Base-by-base conservation (phyloP, 2,113 vertebrate species). In the Bambusicola thoracicus region DNA sequence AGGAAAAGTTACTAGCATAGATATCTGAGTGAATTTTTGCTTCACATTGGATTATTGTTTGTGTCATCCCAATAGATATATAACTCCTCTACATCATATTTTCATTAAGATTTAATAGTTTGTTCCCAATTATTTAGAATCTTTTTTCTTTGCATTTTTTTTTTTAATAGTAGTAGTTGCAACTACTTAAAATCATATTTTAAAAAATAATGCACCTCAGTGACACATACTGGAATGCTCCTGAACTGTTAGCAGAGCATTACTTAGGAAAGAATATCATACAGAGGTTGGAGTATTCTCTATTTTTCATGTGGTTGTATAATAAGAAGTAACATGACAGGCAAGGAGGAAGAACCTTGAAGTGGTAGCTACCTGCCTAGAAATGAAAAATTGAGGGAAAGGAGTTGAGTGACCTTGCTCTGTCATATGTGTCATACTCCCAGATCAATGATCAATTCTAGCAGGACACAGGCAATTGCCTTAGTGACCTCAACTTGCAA, bases 41-140 rank as follows among this genome's bases (percentile, higher is more conserved):
- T 93, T 97, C 92, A 80, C 73, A 68, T 41, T 67, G 27, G 73
- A 92, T 97, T 96, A 93, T 95, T 94, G 89, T 95, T 97, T 95
- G 90, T 93, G 92, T 72, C 86, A 97, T 61, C 44, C 18, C 68
- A 87, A 24, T 49, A 96, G 90, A 93, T 92, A 66, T 65, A 83
- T 88, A 58, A 83, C 81, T 92, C 46, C 13, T 94, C 69, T 91
- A 73, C 34, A 85, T 69, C 8, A 15, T 63, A 87, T 63, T 92
- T 93, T 93, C 63, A 95, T 96, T 92, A 94, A 91, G 62, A 88
- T 96, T 94, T 95, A 96, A 95, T 89, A 80, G 29, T 51, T 69
- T 85, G 53, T 90, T 96, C 90, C 34, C 92, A 96, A 86, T 55
- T 59, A 94, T 40, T 85, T 88, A 44, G 8, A 21, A 92, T 55